Evolutionary conservation across 1,140 invertebrate species (phyloP).

Genomic region (Ylistrum balloti): DNA sequence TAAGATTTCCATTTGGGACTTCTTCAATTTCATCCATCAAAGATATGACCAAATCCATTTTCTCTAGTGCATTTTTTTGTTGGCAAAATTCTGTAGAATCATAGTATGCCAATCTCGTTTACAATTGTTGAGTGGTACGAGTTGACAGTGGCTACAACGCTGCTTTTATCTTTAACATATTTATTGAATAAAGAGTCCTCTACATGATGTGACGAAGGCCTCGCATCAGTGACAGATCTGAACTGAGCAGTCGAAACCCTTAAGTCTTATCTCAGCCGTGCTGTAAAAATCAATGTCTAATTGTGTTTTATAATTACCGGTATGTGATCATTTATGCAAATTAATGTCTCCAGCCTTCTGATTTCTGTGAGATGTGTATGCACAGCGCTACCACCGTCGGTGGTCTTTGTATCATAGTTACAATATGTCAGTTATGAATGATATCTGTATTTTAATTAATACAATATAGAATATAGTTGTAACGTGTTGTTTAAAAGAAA

Average conservation of each 20-base stretch:
- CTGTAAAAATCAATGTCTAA: conserved; percentile 6
- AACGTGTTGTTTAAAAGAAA: too few species aligned
- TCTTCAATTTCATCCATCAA: neutral
- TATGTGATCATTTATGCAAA: neutral
- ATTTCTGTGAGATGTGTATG: neutral
- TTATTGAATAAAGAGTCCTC: neutral
- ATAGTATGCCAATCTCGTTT: neutral
- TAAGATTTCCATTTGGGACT: conserved; percentile 3
- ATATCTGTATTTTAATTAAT: too few species aligned
- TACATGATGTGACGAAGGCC: neutral
- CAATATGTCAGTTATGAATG: too few species aligned
- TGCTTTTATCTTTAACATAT: neutral
- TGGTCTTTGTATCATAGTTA: too few species aligned
- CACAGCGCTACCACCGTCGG: neutral
- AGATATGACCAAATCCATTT: neutral
- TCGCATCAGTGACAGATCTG: neutral
- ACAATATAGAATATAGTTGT: too few species aligned
- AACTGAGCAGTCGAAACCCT: neutral
- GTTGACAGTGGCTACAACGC: neutral
- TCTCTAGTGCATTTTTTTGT: conserved; percentile 17
- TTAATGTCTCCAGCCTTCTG: neutral
- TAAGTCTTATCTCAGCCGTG: neutral
- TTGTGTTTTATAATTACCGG: neutral
- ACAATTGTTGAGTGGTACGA: neutral
- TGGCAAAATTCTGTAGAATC: neutral